Evolutionary conservation across 2,888 invertebrate genomes (phyloP), one percentile per base, ranked within the genome.

Genomic region (Ctena decussata): DNA sequence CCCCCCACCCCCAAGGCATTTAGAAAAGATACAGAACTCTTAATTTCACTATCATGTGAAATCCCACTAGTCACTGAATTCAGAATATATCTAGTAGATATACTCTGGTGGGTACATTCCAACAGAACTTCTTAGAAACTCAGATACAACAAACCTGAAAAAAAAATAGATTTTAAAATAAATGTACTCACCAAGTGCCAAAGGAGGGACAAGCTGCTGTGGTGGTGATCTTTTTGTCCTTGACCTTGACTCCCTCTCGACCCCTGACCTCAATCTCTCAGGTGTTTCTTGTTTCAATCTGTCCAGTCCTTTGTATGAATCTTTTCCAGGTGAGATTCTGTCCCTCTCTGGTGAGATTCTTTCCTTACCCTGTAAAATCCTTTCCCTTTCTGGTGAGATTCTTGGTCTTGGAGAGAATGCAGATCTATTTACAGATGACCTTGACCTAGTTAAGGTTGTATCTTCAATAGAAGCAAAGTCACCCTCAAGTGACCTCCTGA

Each of bases 401-500:
- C 82, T 60, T 24, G 41, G 41, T 39, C 60, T 1, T 35, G 37
- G 72, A 57, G 57, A 57, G 11, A 12, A 21, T 2, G 5, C 57
- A 8, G 57, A 57, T 27, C 57, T 57, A 12, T 30, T 30, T n/a
- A 57, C 11, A 77, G 82, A 46, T 71, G 53, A 72, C 76, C 78
- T 76, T 82, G 78, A 69, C 72, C 65, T 75, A 21, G 57, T 76
- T 76, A 46, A 76, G n/a, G 24, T 41, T 75, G 46, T 41, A 46
- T 46, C 73, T n/a, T 86, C 85, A 69, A 86, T 69, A 18, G 18
- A 3, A 37, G 70, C 24, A 49, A 89, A 82, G 24, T 91, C 90
- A 11, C 73, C 82, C 30, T 92, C 89, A 6, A 89, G 75, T 27
- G 89, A 85, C 6, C 87, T 82, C 24, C 82, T 82, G 1, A 90